A percentile compares a stretch with the other conserved stretches of the same genome.
Conservation (phyloP, 1,140 invertebrate genomes). For the Drosophila seguyi region DNA sequence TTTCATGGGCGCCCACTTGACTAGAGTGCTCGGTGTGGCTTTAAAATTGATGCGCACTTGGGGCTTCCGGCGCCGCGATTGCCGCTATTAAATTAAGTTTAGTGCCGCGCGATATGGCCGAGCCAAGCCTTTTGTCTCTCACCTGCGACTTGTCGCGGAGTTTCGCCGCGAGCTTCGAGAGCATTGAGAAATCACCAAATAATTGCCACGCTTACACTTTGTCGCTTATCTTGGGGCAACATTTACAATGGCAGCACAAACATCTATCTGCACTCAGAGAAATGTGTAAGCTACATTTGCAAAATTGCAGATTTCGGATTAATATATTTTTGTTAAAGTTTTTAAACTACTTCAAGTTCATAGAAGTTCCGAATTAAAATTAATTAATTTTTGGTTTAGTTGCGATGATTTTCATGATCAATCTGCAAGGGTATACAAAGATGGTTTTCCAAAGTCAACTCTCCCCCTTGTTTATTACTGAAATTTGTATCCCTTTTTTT, state of each 20-base stretch:
- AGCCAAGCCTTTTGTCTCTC: constrained; percentile 67
- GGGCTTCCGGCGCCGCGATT: constrained; percentile 43
- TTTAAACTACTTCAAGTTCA: neutral
- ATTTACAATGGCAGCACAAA: constrained; percentile 55
- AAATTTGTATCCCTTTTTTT: neutral
- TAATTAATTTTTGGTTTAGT: too few relatives aligned
- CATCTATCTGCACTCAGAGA: constrained; percentile 5
- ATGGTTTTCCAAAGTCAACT: too few relatives aligned
- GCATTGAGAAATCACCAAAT: constrained; percentile 81
- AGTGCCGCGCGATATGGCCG: constrained; percentile 71
- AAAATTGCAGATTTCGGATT: too few relatives aligned
- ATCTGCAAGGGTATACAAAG: too few relatives aligned
- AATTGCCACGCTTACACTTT: constrained; percentile 81
- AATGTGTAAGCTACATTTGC: neutral
- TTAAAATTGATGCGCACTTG: constrained; percentile 73
- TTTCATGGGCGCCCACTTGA: constrained; percentile 51
- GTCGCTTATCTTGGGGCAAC: constrained; percentile 78
- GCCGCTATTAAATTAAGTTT: constrained; percentile 79
- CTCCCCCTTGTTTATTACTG: neutral
- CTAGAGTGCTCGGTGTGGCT: constrained; percentile 60
- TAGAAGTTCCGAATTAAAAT: too few relatives aligned
- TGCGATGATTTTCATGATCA: too few relatives aligned
- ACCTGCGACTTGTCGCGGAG: constrained; percentile 20
- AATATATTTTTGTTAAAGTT: neutral
- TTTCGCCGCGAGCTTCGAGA: constrained; percentile 3